Evolutionary conservation across 2,113 vertebrate genomes (phyloP), one percentile per base, ranked within the genome.

Genomic region (Todiramphus saurophagus): DNA sequence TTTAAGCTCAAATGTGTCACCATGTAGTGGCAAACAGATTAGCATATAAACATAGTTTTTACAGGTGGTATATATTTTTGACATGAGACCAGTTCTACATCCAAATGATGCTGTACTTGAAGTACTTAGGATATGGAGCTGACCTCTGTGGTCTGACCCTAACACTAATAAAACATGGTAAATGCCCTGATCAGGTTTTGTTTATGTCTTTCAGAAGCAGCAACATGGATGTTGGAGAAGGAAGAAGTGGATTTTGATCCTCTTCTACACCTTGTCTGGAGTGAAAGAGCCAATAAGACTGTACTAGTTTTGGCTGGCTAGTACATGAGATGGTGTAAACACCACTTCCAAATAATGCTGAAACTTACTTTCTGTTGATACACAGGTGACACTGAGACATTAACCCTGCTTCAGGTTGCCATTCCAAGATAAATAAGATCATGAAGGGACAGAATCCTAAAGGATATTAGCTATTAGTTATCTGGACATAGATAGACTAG

Each of bases 391-490:
- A 46, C 48, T 33, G 48, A 90, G 20, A 58, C 7, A 10, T 64
- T 64, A 77, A 28, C 16, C 16, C 56, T 70, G 20, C 5, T 83
- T 63, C 9, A 56, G 28, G 64, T 89, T 95, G 50, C 41, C 75
- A 60, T 67, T 9, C 83, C 64, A 93, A 94, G 69, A 97, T 48
- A 90, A 92, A 50, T 70, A 93, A 81, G 96, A 86, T 91, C 35
- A 84, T 82, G 75, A 44, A 53, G 51, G 8, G 51, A 53, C 11
- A 51, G 50, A 51, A 51, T 51, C 50, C 50, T 25, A 94, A 93
- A 48, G 53, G 10, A 27, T 96, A 93, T 56, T 69, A 94, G 56
- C 51, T 83, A 56, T 83, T 92, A 70, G 25, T 55, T 89, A 77
- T 92, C 59, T 64, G 20, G 24, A 89, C 44, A 55, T 12, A 59